These are phyloP conservation scores for Drosophila melanogaster DNA, from an alignment of 1,140 invertebrate genomes.

Conservation along the genomic window Release_6_plus_ISO1_MT NC_004354.4:6523501-6524000, in stretches of 20 bases:
- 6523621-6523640: neutral
- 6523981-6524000: conserved; percentile 32
- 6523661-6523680: neutral
- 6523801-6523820: neutral
- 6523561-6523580: neutral
- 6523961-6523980: conserved; percentile 12
- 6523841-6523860: conserved; percentile 31
- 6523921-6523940: neutral
- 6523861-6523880: conserved; percentile 26
- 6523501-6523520: conserved; percentile 20
- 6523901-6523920: neutral
- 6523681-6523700: neutral
- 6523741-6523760: conserved; percentile 53
- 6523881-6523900: neutral
- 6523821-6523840: conserved; percentile 2
- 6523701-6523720: neutral
- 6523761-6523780: conserved; percentile 42
- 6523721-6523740: conserved; percentile 33
- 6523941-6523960: conserved; percentile 3
- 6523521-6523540: conserved; percentile 15
- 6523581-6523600: neutral
- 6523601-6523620: neutral
- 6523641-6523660: neutral
- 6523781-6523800: neutral
- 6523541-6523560: conserved; percentile 2